Conservation (phyloP, 2,797 vertebrate genomes). For the Sphenodon punctatus region DNA sequence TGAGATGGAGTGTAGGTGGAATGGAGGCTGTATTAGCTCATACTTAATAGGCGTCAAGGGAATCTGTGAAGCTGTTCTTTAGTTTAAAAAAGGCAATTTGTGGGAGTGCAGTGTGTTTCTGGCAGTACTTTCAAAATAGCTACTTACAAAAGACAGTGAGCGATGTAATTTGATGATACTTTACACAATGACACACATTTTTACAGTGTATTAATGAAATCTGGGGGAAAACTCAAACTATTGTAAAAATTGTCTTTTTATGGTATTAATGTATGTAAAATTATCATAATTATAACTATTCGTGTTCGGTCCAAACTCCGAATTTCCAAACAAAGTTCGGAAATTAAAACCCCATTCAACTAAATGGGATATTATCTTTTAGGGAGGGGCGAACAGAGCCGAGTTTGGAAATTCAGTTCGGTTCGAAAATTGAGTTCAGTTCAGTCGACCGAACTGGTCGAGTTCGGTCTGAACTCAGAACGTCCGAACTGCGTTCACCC, state of each 20-base stretch:
- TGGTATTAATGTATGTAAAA: conserved; percentile 8
- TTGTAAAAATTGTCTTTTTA: conserved; percentile 35
- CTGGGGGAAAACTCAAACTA: conserved; percentile 15
- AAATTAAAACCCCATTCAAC: too few species aligned
- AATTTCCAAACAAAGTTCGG: too few species aligned
- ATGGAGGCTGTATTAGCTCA: conserved; percentile 58
- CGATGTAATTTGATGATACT: conserved; percentile 56
- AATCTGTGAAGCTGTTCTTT: conserved; percentile 54
- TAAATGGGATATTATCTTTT: too few species aligned
- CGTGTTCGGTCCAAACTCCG: too few species aligned
- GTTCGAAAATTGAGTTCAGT: too few species aligned
- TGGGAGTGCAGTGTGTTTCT: conserved; percentile 66
- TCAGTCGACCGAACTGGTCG: too few species aligned
- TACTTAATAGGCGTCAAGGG: conserved; percentile 58
- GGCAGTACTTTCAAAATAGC: conserved; percentile 65
- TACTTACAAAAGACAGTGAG: conserved; percentile 58
- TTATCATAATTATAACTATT: not conserved
- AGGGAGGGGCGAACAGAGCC: too few species aligned
- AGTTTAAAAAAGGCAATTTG: conserved; percentile 62
- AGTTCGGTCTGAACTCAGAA: too few species aligned
- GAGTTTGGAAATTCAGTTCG: too few species aligned
- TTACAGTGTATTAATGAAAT: conserved; percentile 55
- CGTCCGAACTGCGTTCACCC: too few species aligned
- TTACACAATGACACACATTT: conserved; percentile 55
- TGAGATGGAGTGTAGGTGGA: conserved; percentile 56